phyloP scores from a whole-genome alignment of 2,113 vertebrate genomes.

The Seriola quinqueradiata region DNA sequence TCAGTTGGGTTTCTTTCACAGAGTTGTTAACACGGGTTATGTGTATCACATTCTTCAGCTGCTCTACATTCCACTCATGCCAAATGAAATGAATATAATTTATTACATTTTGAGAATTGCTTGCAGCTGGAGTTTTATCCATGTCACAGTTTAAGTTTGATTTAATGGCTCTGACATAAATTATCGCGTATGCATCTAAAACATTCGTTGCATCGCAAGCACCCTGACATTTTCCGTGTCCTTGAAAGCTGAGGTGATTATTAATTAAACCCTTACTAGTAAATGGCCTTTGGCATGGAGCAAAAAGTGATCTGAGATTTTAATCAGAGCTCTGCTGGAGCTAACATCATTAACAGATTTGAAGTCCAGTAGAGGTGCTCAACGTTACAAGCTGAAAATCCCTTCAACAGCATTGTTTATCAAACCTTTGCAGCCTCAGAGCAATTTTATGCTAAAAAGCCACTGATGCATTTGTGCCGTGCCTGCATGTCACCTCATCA shows the following conservation, averaged over 20 bases:
- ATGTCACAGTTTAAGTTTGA: conserved; percentile 4
- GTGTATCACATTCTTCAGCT: conserved; percentile 25
- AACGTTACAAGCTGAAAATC: conserved; percentile 48
- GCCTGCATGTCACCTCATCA: conserved; percentile 16
- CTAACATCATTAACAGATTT: conserved; percentile 56
- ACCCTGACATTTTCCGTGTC: conserved; percentile 18
- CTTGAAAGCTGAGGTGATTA: conserved; percentile 39
- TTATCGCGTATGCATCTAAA: conserved; percentile 1
- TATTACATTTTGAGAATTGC: background rate
- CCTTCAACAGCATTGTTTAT: background rate
- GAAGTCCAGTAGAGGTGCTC: conserved; percentile 15
- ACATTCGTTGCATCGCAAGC: conserved; percentile 11
- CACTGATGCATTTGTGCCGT: background rate
- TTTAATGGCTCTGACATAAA: conserved; percentile 4
- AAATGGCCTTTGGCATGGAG: conserved; percentile 18
- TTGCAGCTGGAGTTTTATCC: background rate
- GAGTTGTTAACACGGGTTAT: conserved; percentile 26
- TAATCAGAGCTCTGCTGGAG: conserved; percentile 4
- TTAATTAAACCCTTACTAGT: conserved; percentile 48
- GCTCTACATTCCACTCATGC: conserved; percentile 25
- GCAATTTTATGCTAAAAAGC: conserved; percentile 30
- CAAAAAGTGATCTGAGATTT: conserved; percentile 22
- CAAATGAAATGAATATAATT: conserved; percentile 10
- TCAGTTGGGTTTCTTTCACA: background rate
- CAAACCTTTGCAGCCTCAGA: conserved; percentile 8